These are phyloP conservation scores for Tautogolabrus adspersus DNA, from an alignment of 2,113 vertebrate species.

Conservation along the genomic window DNA sequence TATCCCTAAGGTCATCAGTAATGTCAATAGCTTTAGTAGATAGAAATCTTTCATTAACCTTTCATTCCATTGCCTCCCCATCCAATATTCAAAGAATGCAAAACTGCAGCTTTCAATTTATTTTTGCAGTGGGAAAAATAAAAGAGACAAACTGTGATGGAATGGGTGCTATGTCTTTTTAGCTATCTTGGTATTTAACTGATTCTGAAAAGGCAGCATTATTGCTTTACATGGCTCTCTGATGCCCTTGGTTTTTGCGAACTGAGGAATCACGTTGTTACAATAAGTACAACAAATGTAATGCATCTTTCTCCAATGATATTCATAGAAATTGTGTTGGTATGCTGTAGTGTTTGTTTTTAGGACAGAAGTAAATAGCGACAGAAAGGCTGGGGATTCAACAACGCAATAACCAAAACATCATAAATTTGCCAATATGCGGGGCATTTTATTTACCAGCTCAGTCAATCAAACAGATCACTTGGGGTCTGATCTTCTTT, in stretches of 20 bases:
- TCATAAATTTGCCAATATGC: conserved; percentile 45
- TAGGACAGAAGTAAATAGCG: not conserved
- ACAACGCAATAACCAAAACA: conserved; percentile 34
- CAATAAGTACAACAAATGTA: conserved; percentile 39
- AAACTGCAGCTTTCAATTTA: not conserved
- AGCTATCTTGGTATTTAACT: conserved; percentile 16
- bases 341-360: no score
- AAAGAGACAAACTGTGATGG: not conserved
- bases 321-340: not conserved
- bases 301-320: conserved; percentile 24
- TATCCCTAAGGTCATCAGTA: conserved; percentile 62
- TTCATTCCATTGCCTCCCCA: conserved; percentile 43
- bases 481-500: not conserved
- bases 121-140: conserved; percentile 4
- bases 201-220: conserved; percentile 5
- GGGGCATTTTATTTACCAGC: conserved; percentile 44
- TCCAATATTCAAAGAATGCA: conserved; percentile 54
- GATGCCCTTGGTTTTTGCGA: conserved; percentile 30
- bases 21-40: conserved; percentile 64
- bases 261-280: conserved; percentile 43
- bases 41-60: conserved; percentile 72
- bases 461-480: conserved; percentile 20
- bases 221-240: conserved; percentile 2
- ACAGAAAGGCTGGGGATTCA: conserved; percentile 1
- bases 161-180: not conserved